Evolutionary conservation across 2,888 invertebrate genomes (phyloP).

Genomic region (Nephrotoma guestfalica): DNA sequence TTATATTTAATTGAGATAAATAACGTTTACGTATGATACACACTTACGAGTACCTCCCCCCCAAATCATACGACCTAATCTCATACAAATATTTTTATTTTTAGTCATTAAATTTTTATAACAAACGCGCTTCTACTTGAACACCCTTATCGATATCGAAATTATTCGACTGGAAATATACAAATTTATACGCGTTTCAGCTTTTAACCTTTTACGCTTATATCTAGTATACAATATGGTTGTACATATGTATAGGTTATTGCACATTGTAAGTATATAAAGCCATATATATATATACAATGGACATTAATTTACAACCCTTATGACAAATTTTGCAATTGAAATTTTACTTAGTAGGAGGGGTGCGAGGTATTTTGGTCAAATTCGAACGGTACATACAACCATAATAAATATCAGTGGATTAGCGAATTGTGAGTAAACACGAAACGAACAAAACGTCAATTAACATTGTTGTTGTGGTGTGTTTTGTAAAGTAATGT

Average conservation of each 20-base stretch:
- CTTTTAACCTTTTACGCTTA: not conserved
- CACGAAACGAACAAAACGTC: not conserved
- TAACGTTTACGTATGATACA: not conserved
- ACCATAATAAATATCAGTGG: not conserved
- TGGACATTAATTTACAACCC: not conserved
- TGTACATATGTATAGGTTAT: not conserved
- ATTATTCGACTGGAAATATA: not conserved
- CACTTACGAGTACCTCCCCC: not conserved
- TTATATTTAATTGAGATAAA: not conserved
- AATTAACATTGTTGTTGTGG: not conserved
- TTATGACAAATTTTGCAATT: not conserved
- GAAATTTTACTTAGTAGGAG: not conserved
- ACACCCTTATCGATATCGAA: not conserved
- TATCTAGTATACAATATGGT: not conserved
- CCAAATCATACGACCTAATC: not conserved
- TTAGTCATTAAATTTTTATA: not conserved
- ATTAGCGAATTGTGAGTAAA: not conserved
- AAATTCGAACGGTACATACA: not conserved
- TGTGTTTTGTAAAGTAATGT: not conserved
- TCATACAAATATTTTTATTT: not conserved
- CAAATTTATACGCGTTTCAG: not conserved
- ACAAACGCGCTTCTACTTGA: not conserved
- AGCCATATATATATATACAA: not conserved
- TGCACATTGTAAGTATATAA: too few species aligned
- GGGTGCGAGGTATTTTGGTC: not conserved